phyloP scores from a whole-genome alignment of 2,113 vertebrate genomes.

The Cyprinus carpio region DNA sequence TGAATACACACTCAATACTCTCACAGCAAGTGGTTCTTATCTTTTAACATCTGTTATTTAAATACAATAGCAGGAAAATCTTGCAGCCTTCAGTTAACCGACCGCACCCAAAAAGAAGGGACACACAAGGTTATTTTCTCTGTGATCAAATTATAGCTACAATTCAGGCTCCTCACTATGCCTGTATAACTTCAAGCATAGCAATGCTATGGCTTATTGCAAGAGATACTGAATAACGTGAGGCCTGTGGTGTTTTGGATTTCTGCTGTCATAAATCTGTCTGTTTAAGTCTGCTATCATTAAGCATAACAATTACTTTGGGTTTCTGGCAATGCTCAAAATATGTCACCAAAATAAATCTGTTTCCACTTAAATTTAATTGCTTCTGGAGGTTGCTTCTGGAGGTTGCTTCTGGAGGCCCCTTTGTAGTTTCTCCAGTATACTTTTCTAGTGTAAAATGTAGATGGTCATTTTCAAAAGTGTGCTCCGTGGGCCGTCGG shows the following conservation, averaged over 20 bases:
- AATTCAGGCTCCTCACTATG: background rate
- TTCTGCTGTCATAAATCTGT: slow-evolving; percentile 2
- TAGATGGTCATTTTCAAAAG: background rate
- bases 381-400: background rate
- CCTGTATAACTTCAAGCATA: background rate
- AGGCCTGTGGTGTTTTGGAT: slow-evolving; percentile 9
- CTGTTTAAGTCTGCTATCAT: slow-evolving; percentile 6
- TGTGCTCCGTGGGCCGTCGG: background rate
- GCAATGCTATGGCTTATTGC: background rate
- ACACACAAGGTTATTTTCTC: slow-evolving; percentile 5
- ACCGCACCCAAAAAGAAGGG: background rate
- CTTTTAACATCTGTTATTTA: background rate
- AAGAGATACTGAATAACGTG: background rate
- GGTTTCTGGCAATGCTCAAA: slow-evolving; percentile 13
- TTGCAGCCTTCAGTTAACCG: background rate
- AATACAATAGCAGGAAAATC: background rate
- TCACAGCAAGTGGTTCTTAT: background rate
- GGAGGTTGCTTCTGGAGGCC: too few species aligned
- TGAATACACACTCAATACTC: background rate
- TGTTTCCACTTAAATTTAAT: background rate
- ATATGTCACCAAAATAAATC: slow-evolving; percentile 4
- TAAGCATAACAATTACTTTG: slow-evolving; percentile 3
- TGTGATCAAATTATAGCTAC: background rate
- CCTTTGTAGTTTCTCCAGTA: background rate
- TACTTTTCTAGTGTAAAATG: background rate